A percentile compares a stretch with the other conserved stretches of the same genome.
These are phyloP conservation scores for Drosophila triauraria DNA, from an alignment of 1,140 invertebrate genomes.

Conservation along the genomic window DNA sequence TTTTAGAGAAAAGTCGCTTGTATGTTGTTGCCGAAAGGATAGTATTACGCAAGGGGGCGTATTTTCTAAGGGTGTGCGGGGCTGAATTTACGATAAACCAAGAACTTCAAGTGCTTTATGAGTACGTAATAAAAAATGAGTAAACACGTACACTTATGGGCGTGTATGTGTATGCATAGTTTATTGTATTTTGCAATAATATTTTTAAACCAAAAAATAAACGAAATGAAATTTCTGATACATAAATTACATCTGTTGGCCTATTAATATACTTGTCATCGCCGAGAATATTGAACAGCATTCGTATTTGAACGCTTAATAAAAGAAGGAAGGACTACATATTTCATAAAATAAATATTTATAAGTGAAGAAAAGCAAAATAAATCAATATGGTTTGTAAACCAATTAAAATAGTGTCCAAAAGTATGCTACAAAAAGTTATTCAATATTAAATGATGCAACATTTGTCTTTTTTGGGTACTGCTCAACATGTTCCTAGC, in stretches of 20 bases:
- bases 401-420: too few relatives aligned
- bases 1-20: slow-evolving; percentile 44
- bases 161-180: slow-evolving; percentile 35
- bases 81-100: slow-evolving; percentile 15
- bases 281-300: too few relatives aligned
- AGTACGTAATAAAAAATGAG: slow-evolving; percentile 11
- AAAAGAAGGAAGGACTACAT: too few relatives aligned
- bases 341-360: too few relatives aligned
- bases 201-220: slow-evolving; percentile 83
- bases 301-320: too few relatives aligned
- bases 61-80: slow-evolving; percentile 24
- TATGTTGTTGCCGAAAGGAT: slow-evolving; percentile 54
- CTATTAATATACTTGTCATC: too few relatives aligned
- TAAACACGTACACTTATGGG: not conserved
- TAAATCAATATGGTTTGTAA: too few relatives aligned
- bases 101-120: slow-evolving; percentile 67
- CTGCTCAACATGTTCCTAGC: too few relatives aligned
- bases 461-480: too few relatives aligned
- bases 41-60: slow-evolving; percentile 20
- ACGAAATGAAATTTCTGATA: slow-evolving; percentile 75
- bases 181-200: slow-evolving; percentile 70
- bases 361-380: too few relatives aligned
- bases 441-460: too few relatives aligned
- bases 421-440: too few relatives aligned
- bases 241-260: not conserved